These are phyloP conservation scores for Ips typographus DNA, from an alignment of 1,140 invertebrate genomes.

Conservation along the genomic window DNA sequence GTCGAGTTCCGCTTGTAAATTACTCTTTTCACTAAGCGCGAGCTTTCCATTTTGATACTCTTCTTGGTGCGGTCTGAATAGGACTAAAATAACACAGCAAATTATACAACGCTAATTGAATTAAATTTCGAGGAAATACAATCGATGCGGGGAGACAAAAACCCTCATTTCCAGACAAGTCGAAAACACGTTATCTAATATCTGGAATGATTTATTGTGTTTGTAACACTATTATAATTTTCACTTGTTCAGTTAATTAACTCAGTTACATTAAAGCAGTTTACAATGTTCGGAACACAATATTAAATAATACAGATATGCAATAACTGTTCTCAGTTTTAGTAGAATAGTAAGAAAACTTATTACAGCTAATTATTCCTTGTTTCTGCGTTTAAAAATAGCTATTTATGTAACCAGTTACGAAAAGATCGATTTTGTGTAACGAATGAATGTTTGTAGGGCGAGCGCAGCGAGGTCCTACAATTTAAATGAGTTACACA, in stretches of 20 bases:
- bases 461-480: too few species aligned
- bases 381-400: too few species aligned
- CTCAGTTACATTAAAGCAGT: constrained; percentile 6
- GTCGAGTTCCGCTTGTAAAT: constrained; percentile 22
- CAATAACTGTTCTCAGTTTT: too few species aligned
- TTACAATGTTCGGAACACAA: too few species aligned
- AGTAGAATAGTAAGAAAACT: too few species aligned
- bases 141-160: constrained; percentile 18
- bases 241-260: constrained; percentile 23
- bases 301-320: too few species aligned
- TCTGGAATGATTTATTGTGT: constrained; percentile 21
- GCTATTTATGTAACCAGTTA: too few species aligned
- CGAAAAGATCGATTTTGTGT: too few species aligned
- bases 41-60: constrained; percentile 19
- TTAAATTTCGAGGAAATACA: constrained; percentile 18
- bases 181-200: constrained; percentile 26
- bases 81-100: constrained; percentile 20
- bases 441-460: too few species aligned
- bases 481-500: too few species aligned
- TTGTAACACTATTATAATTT: constrained; percentile 10
- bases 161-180: constrained; percentile 17
- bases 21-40: constrained; percentile 19
- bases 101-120: constrained; percentile 23
- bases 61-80: constrained; percentile 17
- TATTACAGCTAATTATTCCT: too few species aligned